Base-by-base conservation (phyloP, 2,113 vertebrate genomes). In the Cavia aperea region DNA sequence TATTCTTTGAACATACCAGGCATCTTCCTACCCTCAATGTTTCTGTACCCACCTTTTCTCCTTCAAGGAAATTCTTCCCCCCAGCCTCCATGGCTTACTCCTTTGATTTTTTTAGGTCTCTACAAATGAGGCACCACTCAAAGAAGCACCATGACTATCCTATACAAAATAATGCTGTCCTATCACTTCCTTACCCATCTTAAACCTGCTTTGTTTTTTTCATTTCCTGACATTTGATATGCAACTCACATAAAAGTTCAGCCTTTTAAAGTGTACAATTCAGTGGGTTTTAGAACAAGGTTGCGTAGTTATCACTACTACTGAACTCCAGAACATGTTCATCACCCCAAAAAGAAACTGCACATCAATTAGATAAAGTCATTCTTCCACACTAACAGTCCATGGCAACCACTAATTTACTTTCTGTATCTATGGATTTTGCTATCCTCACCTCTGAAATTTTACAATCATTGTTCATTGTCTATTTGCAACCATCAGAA, bases 401-500 rank as follows among this genome's bases (percentile, higher is more conserved):
- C 86, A 58, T 84, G 75, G 75, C 75, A 72, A 78, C 75, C 43
- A 78, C 77, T 54, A 79, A 79, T 36, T 33, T 79, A 79, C 46
- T 78, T 49, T 43, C 33, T 24, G 39, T 46, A 2, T 54, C 77
- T 54, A 54, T 79, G 31, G 49, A 54, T 79, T 36, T 54, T 8
- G 39, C 49, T 51, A 78, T 33, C 31, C 46, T 33, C 29, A 51
- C 75, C 29, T 51, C 75, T 79, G 49, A 33, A 49, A 54, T 4
- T 78, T 78, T 51, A 33, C 54, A 54, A 54, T 79, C 8, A 77
- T 77, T 54, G 15, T 78, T 51, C 51, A 78, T 33, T 78, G 26
- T 78, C 46, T 78, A 49, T 87, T 95, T 94, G 62, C 56, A 94
- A 51, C 56, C 68, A 94, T 7, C 49, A 81, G 56, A 90, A 90